Evolutionary conservation across 1,140 invertebrate genomes (phyloP).

Genomic region (Mya arenaria): DNA sequence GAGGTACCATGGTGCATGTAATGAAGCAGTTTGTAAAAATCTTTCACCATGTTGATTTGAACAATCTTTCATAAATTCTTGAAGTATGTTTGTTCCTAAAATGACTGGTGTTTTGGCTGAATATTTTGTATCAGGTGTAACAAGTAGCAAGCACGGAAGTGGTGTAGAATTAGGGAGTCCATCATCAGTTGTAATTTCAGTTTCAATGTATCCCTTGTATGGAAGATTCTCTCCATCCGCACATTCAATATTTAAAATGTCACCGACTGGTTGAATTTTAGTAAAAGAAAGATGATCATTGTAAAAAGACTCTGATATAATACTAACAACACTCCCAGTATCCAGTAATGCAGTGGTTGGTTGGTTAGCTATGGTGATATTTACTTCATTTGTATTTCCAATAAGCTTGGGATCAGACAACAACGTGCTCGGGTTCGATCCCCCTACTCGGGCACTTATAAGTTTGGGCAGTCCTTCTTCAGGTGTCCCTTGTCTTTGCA

Average conservation of each 20-base stretch:
- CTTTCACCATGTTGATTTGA: background rate
- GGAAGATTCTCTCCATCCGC: conserved; percentile 11
- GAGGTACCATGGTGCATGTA: conserved; percentile 2
- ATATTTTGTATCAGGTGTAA: conserved; percentile 17
- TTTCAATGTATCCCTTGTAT: conserved; percentile 12
- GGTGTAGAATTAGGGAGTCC: background rate
- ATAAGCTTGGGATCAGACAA: background rate
- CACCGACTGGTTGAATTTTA: background rate
- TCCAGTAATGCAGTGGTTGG: background rate
- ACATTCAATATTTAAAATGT: conserved; percentile 13
- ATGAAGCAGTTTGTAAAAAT: background rate
- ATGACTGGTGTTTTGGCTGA: conserved; percentile 8
- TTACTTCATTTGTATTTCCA: conserved; percentile 6
- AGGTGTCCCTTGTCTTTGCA: conserved; percentile 11
- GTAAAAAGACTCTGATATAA: conserved; percentile 22
- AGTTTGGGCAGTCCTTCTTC: conserved; percentile 1
- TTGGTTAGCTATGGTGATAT: background rate
- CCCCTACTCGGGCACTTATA: conserved; percentile 4
- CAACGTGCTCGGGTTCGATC: conserved; percentile 3
- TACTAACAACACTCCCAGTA: background rate
- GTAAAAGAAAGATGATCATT: background rate
- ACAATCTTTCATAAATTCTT: background rate
- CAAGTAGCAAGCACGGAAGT: background rate
- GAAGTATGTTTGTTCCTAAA: conserved; percentile 15
- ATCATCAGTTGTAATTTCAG: background rate